Evolutionary conservation across 2,113 vertebrate species (phyloP).

Genomic region (Baryphthengus martii): DNA sequence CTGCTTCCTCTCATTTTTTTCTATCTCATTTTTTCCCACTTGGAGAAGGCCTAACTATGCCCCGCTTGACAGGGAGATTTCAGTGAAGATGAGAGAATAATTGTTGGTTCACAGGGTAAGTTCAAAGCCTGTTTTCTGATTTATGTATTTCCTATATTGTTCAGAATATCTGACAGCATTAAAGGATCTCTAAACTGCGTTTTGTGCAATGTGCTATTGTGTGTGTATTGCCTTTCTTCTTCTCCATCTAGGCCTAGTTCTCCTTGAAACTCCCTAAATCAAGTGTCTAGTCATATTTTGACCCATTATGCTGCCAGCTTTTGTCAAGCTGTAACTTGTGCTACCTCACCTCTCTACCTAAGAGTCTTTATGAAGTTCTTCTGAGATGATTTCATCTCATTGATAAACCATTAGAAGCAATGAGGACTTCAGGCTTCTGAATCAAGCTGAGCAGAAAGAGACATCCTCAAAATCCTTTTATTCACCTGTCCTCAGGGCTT

Average conservation of each 20-base stretch:
- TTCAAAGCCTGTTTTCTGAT: background rate
- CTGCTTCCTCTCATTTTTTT: background rate
- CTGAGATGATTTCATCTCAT: background rate
- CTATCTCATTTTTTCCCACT: background rate
- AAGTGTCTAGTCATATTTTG: background rate
- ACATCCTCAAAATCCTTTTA: background rate
- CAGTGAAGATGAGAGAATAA: background rate
- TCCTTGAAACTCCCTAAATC: background rate
- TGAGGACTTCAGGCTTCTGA: background rate
- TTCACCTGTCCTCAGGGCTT: background rate
- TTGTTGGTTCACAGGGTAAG: background rate
- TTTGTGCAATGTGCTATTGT: background rate
- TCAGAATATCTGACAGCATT: slow-evolving; percentile 26
- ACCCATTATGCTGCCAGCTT: background rate
- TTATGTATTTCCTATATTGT: background rate
- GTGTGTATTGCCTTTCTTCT: background rate
- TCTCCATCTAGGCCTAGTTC: background rate
- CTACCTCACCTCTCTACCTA: background rate
- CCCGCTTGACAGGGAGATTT: background rate
- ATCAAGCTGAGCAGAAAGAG: background rate
- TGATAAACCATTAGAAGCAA: background rate
- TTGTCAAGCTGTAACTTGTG: background rate
- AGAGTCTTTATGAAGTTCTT: background rate
- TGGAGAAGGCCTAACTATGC: background rate
- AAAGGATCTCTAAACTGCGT: background rate